phyloP scores from a whole-genome alignment of 2,113 vertebrate species.

The Scomber scombrus region DNA sequence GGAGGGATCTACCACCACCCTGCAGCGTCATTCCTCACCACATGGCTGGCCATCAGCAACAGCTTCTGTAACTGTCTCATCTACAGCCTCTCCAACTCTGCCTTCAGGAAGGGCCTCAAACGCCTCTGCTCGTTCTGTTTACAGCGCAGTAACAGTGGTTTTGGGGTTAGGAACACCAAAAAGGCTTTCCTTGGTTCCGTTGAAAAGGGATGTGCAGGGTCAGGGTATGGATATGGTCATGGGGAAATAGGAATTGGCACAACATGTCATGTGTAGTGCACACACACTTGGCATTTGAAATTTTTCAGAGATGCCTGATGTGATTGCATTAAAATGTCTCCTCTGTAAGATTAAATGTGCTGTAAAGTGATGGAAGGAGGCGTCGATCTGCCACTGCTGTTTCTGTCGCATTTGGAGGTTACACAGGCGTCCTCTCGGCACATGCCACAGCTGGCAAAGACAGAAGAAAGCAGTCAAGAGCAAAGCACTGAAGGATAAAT shows the following conservation, averaged over 20 bases:
- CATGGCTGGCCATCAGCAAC: slow-evolving; percentile 99
- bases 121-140: slow-evolving; percentile 94
- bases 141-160: slow-evolving; percentile 78
- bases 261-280: slow-evolving; percentile 77
- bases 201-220: slow-evolving; percentile 61
- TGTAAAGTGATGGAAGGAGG: slow-evolving; percentile 37
- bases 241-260: slow-evolving; percentile 59
- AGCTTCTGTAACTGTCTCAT: slow-evolving; percentile 99
- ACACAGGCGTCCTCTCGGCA: slow-evolving; percentile 37
- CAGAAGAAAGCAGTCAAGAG: slow-evolving; percentile 33
- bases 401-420: slow-evolving; percentile 44
- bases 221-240: slow-evolving; percentile 57
- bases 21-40: slow-evolving; percentile 93
- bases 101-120: slow-evolving; percentile 96
- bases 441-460: slow-evolving; percentile 42
- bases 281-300: slow-evolving; percentile 33
- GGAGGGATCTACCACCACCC: slow-evolving; percentile 90
- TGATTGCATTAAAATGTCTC: slow-evolving; percentile 37
- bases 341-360: slow-evolving; percentile 35
- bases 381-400: slow-evolving; percentile 30
- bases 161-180: slow-evolving; percentile 82
- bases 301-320: slow-evolving; percentile 28
- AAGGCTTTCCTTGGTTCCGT: slow-evolving; percentile 83
- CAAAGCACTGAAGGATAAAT: slow-evolving; percentile 30
- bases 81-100: slow-evolving; percentile 98